Conservation (phyloP, 2,888 invertebrate species). For the Seira ritae region DNA sequence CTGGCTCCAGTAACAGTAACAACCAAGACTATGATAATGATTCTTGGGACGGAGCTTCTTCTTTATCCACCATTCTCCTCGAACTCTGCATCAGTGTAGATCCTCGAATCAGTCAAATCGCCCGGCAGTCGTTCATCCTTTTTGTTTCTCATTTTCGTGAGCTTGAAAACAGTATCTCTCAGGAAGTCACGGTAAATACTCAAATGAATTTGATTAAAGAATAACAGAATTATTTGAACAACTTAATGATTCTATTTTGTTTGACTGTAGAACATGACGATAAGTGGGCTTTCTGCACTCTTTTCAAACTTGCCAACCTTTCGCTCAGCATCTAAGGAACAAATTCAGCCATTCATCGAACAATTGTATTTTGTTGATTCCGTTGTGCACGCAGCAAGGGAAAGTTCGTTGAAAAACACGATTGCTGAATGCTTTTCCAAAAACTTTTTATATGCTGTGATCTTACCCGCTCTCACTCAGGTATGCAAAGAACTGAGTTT, state of each 20-base stretch:
- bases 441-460: constrained; percentile 70
- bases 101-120: constrained; percentile 63
- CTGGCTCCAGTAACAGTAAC: constrained; percentile 2
- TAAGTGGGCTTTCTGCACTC: constrained; percentile 71
- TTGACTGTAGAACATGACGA: constrained; percentile 72
- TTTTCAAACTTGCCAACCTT: constrained; percentile 72
- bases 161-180: constrained; percentile 69
- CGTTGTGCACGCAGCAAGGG: constrained; percentile 66
- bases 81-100: constrained; percentile 70
- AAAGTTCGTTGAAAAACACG: constrained; percentile 40
- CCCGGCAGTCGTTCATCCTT: constrained; percentile 70
- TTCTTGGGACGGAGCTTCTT: constrained; percentile 70
- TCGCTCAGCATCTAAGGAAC: constrained; percentile 57
- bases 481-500: constrained; percentile 43
- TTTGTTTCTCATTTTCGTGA: constrained; percentile 66
- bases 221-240: no score
- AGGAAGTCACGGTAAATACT: constrained; percentile 65
- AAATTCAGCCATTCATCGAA: constrained; percentile 67
- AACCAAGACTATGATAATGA: not conserved
- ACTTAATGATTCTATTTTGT: not conserved
- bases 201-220: no score
- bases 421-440: constrained; percentile 70
- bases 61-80: constrained; percentile 70
- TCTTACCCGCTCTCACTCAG: constrained; percentile 71
- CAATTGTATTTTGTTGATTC: constrained; percentile 72